phyloP scores from a whole-genome alignment of 2,113 vertebrate species.

The Mustelus asterias region DNA sequence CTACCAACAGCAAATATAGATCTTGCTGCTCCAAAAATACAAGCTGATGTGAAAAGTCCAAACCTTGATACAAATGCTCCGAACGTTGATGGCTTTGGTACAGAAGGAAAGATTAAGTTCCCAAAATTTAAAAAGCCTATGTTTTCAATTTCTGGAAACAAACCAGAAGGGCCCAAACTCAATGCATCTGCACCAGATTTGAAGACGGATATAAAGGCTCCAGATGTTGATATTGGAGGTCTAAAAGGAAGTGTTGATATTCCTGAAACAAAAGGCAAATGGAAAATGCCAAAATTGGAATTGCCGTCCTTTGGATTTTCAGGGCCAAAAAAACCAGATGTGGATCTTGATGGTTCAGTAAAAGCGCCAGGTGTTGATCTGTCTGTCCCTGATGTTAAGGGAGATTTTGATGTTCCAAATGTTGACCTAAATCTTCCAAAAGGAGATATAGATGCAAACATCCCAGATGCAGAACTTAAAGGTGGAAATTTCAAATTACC shows the following conservation, averaged over 20 bases:
- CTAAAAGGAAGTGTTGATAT: conserved; percentile 26
- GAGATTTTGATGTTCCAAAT: conserved; percentile 45
- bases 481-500: not conserved
- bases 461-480: not conserved
- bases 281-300: conserved; percentile 22
- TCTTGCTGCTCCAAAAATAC: conserved; percentile 45
- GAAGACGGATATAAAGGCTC: conserved; percentile 44
- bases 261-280: conserved; percentile 37
- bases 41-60: conserved; percentile 44
- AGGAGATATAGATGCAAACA: not conserved
- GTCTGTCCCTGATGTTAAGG: conserved; percentile 47
- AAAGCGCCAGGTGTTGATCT: not conserved
- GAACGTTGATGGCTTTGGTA: conserved; percentile 41
- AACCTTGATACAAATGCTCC: conserved; percentile 45
- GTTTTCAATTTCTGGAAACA: conserved; percentile 36
- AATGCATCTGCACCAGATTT: conserved; percentile 46
- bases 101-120: conserved; percentile 43
- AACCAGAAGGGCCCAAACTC: conserved; percentile 47
- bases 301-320: conserved; percentile 38
- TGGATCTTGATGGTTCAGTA: not conserved
- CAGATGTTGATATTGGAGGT: conserved; percentile 44
- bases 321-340: not conserved
- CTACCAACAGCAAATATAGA: conserved; percentile 38
- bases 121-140: conserved; percentile 50
- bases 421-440: not conserved